Evolutionary conservation across 2,113 vertebrate species (phyloP), one percentile per base, ranked within the genome.

Genomic region (Tachycineta bicolor): DNA sequence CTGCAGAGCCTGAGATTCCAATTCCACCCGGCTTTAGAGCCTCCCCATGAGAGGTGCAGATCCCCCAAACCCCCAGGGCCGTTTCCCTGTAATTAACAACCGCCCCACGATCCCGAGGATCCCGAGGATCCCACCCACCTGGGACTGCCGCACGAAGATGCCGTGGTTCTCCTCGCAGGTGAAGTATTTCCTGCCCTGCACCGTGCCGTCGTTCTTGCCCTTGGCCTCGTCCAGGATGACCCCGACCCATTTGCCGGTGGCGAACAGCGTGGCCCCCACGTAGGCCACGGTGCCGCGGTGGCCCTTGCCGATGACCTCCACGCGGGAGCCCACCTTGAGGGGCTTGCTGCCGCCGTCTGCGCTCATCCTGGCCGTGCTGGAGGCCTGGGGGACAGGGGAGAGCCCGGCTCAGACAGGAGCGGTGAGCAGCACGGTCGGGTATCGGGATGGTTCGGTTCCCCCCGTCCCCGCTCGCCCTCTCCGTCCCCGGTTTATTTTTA

Each of bases 241-340:
- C 0, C 99, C 99, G 3, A 99, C 99, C 99, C 99, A 99, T 37
- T 99, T 99, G 7, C 99, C 99, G 0, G 99, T 99, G 97, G 99
- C 99, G 29, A 99, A 99, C 2, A 99, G 98, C 1, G 99, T 99
- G 97, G 98, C 98, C 2, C 99, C 99, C 7, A 99, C 99, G 62
- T 99, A 99, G 34, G 99, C 99, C 97, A 99, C 99, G 0, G 98
- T 99, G 31, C 99, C 99, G 0, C 98, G 98, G 97, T 99, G 98
- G 21, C 99, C 99, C 47, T 99, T 99, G 9, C 99, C 99, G 23
- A 99, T 99, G 90, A 99, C 99, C 86, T 99, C 99, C 70, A 99
- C 99, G 14, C 98, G 89, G 92, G 99, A 99, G 89, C 99, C 99
- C 94, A 99, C 99, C 85, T 98, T 98, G 52, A 98, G 97, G 90